phyloP scores from a whole-genome alignment of 2,113 vertebrate species.

The Oreotrochilus melanogaster region DNA sequence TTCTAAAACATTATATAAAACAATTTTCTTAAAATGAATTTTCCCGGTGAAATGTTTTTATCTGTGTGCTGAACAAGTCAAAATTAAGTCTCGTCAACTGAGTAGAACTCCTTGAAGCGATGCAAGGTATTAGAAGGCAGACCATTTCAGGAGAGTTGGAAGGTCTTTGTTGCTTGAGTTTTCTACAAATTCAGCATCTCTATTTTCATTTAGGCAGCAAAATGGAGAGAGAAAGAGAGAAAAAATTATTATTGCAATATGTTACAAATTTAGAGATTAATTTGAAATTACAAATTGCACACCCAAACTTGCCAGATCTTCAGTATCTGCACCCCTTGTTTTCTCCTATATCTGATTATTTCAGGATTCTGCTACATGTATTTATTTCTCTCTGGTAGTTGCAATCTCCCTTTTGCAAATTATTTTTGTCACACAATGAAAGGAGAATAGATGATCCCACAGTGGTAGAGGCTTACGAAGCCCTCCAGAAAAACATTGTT shows the following conservation, averaged over 20 bases:
- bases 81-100: not conserved
- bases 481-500: not conserved
- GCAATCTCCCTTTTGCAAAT: not conserved
- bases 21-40: not conserved
- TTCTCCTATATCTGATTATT: not conserved
- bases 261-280: slow-evolving; percentile 9
- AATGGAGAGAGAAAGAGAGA: slow-evolving; percentile 38
- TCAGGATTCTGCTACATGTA: not conserved
- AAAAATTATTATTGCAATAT: slow-evolving; percentile 45
- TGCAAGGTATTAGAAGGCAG: slow-evolving; percentile 28
- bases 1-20: not conserved
- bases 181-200: slow-evolving; percentile 52
- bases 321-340: not conserved
- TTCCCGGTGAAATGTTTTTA: not conserved
- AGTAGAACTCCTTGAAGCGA: slow-evolving; percentile 23
- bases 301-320: not conserved
- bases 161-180: slow-evolving; percentile 43
- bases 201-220: slow-evolving; percentile 49
- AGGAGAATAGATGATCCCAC: slow-evolving; percentile 9
- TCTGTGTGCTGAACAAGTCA: not conserved
- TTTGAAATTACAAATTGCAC: slow-evolving; percentile 24
- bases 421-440: not conserved
- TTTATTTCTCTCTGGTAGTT: not conserved
- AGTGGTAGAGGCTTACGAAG: not conserved
- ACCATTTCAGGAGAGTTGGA: slow-evolving; percentile 24